These are phyloP conservation scores for Tribolium castaneum DNA, from an alignment of 1,140 invertebrate genomes.

Conservation along the genomic window DNA sequence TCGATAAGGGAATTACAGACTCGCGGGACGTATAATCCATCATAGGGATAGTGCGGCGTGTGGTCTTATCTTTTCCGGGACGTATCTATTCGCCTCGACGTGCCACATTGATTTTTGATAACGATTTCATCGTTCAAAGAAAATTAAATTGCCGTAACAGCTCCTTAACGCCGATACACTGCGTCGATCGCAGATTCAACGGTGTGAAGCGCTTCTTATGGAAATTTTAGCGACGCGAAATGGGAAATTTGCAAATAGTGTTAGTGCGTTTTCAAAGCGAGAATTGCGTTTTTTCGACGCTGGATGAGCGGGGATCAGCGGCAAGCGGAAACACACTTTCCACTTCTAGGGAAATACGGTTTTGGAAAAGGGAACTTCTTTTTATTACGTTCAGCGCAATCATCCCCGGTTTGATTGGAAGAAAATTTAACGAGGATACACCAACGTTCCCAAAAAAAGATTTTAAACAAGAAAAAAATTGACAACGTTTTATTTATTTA, in stretches of 20 bases:
- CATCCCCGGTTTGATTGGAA: too few species aligned
- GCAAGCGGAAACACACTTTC: too few species aligned
- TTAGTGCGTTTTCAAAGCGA: background rate
- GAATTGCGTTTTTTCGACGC: background rate
- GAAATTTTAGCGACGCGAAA: slow-evolving; percentile 9
- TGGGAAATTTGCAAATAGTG: background rate
- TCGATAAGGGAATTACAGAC: slow-evolving; percentile 24
- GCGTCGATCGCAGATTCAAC: background rate
- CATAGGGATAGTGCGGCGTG: background rate
- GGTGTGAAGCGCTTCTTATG: background rate
- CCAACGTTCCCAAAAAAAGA: too few species aligned
- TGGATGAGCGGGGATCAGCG: too few species aligned
- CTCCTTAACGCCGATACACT: slow-evolving; percentile 29
- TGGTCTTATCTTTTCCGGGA: slow-evolving; percentile 7
- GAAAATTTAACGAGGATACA: too few species aligned
- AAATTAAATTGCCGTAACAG: slow-evolving; percentile 33
- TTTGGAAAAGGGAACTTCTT: too few species aligned
- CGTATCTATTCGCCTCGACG: slow-evolving; percentile 5
- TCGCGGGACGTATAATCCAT: slow-evolving; percentile 26
- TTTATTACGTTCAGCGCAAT: too few species aligned
- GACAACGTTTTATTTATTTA: too few species aligned
- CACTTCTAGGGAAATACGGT: too few species aligned
- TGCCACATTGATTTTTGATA: slow-evolving; percentile 30
- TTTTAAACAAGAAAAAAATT: too few species aligned
- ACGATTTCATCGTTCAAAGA: slow-evolving; percentile 29